A percentile compares a stretch with the other conserved stretches of the same genome.
Conservation (phyloP, 2,888 invertebrate species). For the Lacanobia wlatinum region DNA sequence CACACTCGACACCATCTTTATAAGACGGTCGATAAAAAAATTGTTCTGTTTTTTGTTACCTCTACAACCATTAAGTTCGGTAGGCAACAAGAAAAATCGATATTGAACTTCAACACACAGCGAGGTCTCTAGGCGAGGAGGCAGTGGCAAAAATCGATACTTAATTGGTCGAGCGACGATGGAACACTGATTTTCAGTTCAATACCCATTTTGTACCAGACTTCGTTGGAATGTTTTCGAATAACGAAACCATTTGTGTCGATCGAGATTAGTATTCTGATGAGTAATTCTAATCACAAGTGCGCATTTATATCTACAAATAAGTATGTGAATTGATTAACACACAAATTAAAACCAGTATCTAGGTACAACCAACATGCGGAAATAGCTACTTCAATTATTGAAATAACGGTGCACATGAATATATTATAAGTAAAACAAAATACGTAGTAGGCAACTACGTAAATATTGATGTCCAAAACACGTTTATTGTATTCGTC, state of each 20-base stretch:
- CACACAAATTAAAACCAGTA: background rate
- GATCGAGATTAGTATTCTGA: conserved; percentile 9
- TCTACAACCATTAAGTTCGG: background rate
- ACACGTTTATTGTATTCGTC: conserved; percentile 9
- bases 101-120: background rate
- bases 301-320: conserved; percentile 1
- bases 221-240: conserved; percentile 1
- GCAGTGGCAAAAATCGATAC: conserved; percentile 5
- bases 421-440: conserved; percentile 17
- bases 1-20: background rate
- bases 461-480: conserved; percentile 15
- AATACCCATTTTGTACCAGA: background rate
- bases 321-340: background rate
- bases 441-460: conserved; percentile 1
- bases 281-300: conserved; percentile 4
- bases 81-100: conserved; percentile 28
- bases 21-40: conserved; percentile 13
- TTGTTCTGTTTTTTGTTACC: conserved; percentile 12
- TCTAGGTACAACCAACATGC: background rate
- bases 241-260: background rate
- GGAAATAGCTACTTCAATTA: conserved; percentile 8
- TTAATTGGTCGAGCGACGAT: background rate
- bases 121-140: background rate
- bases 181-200: background rate
- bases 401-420: conserved; percentile 4